Evolutionary conservation across 2,113 vertebrate genomes (phyloP).

Genomic region (Bufo gargarizans): DNA sequence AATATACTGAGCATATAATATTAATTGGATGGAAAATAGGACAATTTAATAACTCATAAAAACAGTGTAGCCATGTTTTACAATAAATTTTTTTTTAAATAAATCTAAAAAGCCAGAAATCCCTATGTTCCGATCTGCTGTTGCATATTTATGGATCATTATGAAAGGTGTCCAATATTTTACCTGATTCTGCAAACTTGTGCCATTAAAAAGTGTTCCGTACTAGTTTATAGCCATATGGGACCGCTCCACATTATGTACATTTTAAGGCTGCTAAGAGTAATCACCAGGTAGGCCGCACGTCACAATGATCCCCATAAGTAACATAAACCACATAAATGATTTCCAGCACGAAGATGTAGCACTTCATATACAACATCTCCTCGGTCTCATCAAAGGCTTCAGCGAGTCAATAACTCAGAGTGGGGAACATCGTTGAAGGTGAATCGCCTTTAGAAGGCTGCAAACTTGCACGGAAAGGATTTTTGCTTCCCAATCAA

Average conservation of each 20-base stretch:
- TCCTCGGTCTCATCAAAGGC: neutral
- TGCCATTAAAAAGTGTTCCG: neutral
- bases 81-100: no score
- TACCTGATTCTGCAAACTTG: slow-evolving; percentile 6
- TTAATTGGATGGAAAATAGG: neutral
- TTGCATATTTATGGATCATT: neutral
- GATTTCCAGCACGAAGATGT: neutral
- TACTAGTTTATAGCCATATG: slow-evolving; percentile 2
- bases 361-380: slow-evolving; percentile 5
- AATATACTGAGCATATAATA: neutral
- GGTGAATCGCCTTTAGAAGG: slow-evolving; percentile 1
- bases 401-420: slow-evolving; percentile 6
- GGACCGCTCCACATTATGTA: neutral
- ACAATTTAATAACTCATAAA: neutral
- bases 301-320: neutral
- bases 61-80: neutral
- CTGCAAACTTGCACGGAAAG: neutral
- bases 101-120: neutral
- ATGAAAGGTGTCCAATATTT: neutral
- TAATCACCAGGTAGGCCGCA: neutral
- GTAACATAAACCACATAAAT: slow-evolving; percentile 4
- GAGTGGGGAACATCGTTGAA: neutral
- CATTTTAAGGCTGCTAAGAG: slow-evolving; percentile 20
- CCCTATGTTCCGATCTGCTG: neutral
- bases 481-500: neutral